These are phyloP conservation scores for Mormyrus proboscirostris DNA, from an alignment of 2,797 vertebrate species.

Conservation along the genomic window DNA sequence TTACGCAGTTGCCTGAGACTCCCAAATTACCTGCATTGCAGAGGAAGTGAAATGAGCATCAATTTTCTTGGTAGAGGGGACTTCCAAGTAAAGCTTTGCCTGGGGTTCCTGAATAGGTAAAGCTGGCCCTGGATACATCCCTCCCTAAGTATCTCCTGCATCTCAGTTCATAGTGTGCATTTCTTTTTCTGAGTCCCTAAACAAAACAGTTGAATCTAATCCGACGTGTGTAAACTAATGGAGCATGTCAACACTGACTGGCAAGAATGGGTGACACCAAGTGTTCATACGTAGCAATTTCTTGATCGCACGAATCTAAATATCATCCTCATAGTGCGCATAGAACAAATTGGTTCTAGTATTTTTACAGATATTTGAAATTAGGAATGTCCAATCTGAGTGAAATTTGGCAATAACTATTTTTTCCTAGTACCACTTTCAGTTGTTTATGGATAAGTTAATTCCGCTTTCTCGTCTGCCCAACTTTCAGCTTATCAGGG, in stretches of 20 bases:
- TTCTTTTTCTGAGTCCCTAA: too few species aligned
- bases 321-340: not conserved
- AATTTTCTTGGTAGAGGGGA: too few species aligned
- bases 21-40: not conserved
- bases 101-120: too few species aligned
- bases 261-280: not conserved
- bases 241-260: not conserved
- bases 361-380: not conserved
- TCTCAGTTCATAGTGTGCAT: not conserved
- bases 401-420: not conserved
- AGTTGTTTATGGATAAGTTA: not conserved
- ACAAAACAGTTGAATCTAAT: too few species aligned
- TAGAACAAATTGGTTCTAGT: not conserved
- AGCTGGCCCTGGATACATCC: not conserved
- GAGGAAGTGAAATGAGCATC: not conserved
- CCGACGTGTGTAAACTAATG: not conserved
- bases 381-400: not conserved
- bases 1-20: not conserved
- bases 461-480: not conserved
- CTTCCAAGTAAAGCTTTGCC: too few species aligned
- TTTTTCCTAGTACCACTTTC: not conserved
- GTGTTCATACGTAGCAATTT: not conserved
- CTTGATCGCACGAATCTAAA: not conserved
- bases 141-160: not conserved
- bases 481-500: not conserved